Percentiles rank a stretch among this genome's conserved stretches.
Evolutionary conservation across 2,888 invertebrate species (phyloP).

Genomic region (Drosophila tripunctata): DNA sequence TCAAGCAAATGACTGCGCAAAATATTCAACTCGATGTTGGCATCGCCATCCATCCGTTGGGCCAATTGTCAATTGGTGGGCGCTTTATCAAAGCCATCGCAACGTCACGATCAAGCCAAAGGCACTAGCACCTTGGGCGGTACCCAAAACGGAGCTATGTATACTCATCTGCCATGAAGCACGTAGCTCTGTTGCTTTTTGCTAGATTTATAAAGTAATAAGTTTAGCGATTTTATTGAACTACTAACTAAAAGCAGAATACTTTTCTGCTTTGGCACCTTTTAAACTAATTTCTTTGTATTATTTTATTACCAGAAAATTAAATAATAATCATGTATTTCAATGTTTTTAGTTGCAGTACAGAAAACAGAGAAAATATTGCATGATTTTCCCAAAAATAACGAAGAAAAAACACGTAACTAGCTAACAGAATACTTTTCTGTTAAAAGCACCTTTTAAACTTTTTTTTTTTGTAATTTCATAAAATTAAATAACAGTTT

Average conservation of each 20-base stretch:
- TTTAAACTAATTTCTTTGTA: too few relatives aligned
- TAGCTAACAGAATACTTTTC: too few relatives aligned
- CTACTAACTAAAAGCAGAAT: not conserved
- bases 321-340: not conserved
- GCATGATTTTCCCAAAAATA: too few relatives aligned
- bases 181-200: not conserved
- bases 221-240: not conserved
- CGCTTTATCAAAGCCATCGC: conserved; percentile 64
- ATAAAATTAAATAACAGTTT: too few relatives aligned
- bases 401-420: too few relatives aligned
- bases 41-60: conserved; percentile 39
- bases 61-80: conserved; percentile 62
- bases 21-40: conserved; percentile 28
- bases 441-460: too few relatives aligned
- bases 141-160: conserved; percentile 24
- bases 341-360: conserved; percentile 8
- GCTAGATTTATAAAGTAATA: conserved; percentile 1
- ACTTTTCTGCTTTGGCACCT: too few relatives aligned
- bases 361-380: too few relatives aligned
- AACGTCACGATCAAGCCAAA: conserved; percentile 42
- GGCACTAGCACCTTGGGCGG: conserved; percentile 42
- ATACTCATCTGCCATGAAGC: not conserved
- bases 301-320: not conserved
- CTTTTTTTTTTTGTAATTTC: too few relatives aligned
- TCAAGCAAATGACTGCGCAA: conserved; percentile 45